Conservation (phyloP, 23 tunicate species). For the Ascidia mentula region DNA sequence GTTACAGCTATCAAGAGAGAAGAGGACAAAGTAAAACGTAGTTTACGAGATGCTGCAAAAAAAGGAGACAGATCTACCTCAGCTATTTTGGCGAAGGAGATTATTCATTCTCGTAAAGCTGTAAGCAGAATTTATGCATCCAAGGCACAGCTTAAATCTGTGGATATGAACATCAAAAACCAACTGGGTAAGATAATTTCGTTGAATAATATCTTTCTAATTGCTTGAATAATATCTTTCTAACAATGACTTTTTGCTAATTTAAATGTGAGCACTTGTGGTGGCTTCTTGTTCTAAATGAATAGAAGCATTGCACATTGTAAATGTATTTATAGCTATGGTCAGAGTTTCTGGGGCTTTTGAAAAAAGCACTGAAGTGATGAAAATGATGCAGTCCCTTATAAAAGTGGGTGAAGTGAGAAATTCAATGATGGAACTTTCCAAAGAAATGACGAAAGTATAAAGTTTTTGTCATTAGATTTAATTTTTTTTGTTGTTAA, state of each 20-base stretch:
- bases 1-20: slow-evolving; percentile 68
- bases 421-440: slow-evolving; percentile 82
- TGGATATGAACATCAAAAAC: slow-evolving; percentile 86
- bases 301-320: too few relatives aligned
- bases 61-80: slow-evolving; percentile 77
- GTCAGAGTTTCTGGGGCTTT: slow-evolving; percentile 89
- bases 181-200: slow-evolving; percentile 49
- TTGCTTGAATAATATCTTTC: too few relatives aligned
- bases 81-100: slow-evolving; percentile 87
- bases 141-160: slow-evolving; percentile 88
- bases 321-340: slow-evolving; percentile 35
- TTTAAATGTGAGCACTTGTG: too few relatives aligned
- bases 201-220: too few relatives aligned
- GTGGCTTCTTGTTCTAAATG: not conserved
- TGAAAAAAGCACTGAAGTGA: slow-evolving; percentile 88
- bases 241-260: too few relatives aligned
- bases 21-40: slow-evolving; percentile 74
- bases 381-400: slow-evolving; percentile 71
- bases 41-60: slow-evolving; percentile 83
- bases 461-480: not conserved
- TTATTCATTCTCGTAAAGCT: slow-evolving; percentile 85
- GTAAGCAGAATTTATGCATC: slow-evolving; percentile 74
- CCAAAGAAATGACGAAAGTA: slow-evolving; percentile 95
- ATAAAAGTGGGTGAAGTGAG: slow-evolving; percentile 86
- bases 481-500: not conserved